These are phyloP conservation scores for Cynopterus sphinx DNA, from an alignment of 2,797 vertebrate species.

Conservation along the genomic window DNA sequence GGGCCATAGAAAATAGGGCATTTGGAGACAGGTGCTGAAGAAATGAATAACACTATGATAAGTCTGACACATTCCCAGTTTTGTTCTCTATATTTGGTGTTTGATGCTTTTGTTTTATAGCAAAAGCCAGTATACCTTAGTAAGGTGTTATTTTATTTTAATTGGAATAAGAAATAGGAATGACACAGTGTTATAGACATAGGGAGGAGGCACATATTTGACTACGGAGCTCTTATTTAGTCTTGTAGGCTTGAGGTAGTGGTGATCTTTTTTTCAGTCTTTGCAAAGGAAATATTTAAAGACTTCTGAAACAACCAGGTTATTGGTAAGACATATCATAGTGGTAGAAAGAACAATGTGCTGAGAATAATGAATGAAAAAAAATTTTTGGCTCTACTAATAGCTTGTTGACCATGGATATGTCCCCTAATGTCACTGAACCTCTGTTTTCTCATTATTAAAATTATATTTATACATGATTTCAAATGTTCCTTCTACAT, in stretches of 20 bases:
- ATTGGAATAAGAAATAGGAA: not conserved
- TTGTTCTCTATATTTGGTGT: not conserved
- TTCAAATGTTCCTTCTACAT: not conserved
- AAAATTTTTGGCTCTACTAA: not conserved
- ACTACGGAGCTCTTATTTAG: not conserved
- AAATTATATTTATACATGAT: not conserved
- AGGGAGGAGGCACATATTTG: not conserved
- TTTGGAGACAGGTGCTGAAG: slow-evolving; percentile 53
- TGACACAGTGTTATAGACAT: not conserved
- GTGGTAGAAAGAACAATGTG: not conserved
- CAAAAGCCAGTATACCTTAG: not conserved
- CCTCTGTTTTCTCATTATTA: not conserved
- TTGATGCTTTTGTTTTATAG: not conserved
- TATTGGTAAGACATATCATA: not conserved
- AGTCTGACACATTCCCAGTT: slow-evolving; percentile 24
- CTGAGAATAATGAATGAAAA: not conserved
- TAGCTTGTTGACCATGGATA: not conserved
- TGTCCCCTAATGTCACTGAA: not conserved
- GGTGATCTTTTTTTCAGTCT: not conserved
- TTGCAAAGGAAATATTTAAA: slow-evolving; percentile 21
- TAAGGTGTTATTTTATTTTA: slow-evolving; percentile 7
- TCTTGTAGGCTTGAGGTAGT: not conserved
- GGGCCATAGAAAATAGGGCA: slow-evolving; percentile 13
- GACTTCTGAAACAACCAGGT: not conserved
- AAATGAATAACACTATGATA: slow-evolving; percentile 15